Evolutionary conservation across 2,113 vertebrate genomes (phyloP).

Genomic region (Seriola dumerili): DNA sequence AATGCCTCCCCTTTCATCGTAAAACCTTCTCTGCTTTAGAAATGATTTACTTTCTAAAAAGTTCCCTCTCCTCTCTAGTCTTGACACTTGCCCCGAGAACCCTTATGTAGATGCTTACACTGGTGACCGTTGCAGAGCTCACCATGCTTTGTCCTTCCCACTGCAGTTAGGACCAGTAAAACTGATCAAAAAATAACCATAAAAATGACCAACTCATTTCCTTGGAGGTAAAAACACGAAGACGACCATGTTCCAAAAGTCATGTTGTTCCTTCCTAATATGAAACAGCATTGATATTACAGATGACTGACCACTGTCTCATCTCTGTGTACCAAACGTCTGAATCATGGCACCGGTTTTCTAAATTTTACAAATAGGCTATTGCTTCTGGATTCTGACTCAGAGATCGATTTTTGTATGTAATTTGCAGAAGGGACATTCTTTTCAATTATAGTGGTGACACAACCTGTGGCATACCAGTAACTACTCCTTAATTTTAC

Average conservation of each 20-base stretch:
- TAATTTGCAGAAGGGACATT: not conserved
- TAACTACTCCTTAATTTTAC: not conserved
- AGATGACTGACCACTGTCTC: slow-evolving; percentile 1
- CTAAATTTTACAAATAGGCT: not conserved
- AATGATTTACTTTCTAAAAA: slow-evolving; percentile 1
- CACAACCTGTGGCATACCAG: not conserved
- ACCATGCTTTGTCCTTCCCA: slow-evolving; percentile 32
- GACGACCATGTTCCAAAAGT: not conserved
- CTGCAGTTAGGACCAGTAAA: slow-evolving; percentile 29
- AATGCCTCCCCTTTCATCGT: not conserved
- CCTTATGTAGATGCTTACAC: slow-evolving; percentile 26
- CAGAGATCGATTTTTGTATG: slow-evolving; percentile 1
- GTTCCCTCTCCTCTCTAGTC: not conserved
- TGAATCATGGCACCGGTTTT: not conserved
- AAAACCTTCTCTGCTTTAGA: slow-evolving; percentile 29
- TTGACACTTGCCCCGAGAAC: not conserved
- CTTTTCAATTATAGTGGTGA: slow-evolving; percentile 17
- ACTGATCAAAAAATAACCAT: slow-evolving; percentile 9
- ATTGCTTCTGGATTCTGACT: not conserved
- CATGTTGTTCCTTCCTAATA: slow-evolving; percentile 1
- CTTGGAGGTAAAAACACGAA: slow-evolving; percentile 17
- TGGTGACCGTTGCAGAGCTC: slow-evolving; percentile 47
- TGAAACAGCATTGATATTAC: not conserved
- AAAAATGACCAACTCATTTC: slow-evolving; percentile 20
- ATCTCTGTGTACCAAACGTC: slow-evolving; percentile 2